Base-by-base conservation (phyloP, 2,113 vertebrate genomes). In the Maccullochella peelii region DNA sequence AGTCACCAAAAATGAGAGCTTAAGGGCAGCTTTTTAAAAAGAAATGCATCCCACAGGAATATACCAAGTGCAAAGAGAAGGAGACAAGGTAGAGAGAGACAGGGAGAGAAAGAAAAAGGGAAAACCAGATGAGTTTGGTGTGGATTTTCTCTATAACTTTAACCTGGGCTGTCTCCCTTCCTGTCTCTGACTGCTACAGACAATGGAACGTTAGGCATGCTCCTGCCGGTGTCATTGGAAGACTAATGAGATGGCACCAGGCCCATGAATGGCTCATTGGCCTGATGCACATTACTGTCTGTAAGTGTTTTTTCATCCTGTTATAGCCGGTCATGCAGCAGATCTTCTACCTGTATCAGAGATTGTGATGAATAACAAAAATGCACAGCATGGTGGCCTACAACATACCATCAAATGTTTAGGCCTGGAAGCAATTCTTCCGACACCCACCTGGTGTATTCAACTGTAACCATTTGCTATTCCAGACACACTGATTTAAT, bases 201-300 rank as follows among this genome's bases (percentile, higher is more conserved):
- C 92, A 93, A 92, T 89, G 83, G 86, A 73, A 77, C 63, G 87
- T 90, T 87, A 90, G 80, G 87, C 84, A 79, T 87, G 86, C 82
- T 70, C 80, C 77, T 88, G 70, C 87, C 10, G 9, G 88, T 93
- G 93, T 92, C 92, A 91, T 85, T 84, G 89, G 86, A 86, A 91
- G 91, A 94, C 91, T 94, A 94, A 94, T 94, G 93, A 93, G 88
- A 92, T 94, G 92, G 93, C 88, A 89, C 85, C 87, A 73, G 91
- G 90, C 90, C 86, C 78, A 44, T 80, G 88, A 83, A 93, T 84
- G 94, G 87, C 92, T 94, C 94, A 93, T 94, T 94, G 92, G 93
- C 89, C 83, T 90, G 86, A 92, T 87, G 88, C 86, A 91, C 92
- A 91, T 92, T 93, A 91, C 94, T 93, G 84, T 87, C 89, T 86